A percentile compares a stretch with the other conserved stretches of the same genome.
Conservation (phyloP, 2,888 invertebrate genomes). For the Meiosimyza decipiens region DNA sequence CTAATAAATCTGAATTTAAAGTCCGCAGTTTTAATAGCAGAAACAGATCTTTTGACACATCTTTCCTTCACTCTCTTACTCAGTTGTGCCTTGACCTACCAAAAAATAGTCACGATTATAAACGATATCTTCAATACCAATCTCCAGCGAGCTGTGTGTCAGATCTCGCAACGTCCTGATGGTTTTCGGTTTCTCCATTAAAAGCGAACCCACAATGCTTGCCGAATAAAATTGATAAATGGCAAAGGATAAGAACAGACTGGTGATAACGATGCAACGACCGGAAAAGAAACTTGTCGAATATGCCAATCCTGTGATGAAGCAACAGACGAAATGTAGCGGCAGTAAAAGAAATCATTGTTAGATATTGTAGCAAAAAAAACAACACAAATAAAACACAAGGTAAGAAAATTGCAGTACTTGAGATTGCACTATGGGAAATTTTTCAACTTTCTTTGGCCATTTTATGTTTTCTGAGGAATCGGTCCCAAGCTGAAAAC, state of each 20-base stretch:
- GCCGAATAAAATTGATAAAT: conserved; percentile 79
- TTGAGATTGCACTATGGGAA: no score
- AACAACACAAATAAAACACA: conserved; percentile 15
- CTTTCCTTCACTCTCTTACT: no score
- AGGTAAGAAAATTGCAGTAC: background rate
- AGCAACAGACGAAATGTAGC: background rate
- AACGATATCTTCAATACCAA: conserved; percentile 74
- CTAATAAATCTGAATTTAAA: background rate
- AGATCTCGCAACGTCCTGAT: conserved; percentile 73
- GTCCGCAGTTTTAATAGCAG: background rate
- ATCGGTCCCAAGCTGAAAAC: no score
- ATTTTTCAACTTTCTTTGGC: no score
- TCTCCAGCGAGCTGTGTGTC: conserved; percentile 70
- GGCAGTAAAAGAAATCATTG: background rate
- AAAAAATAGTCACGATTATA: conserved; percentile 75
- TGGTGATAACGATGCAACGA: conserved; percentile 69
- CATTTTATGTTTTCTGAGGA: no score
- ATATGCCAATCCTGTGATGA: conserved; percentile 52
- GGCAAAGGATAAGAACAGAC: conserved; percentile 71
- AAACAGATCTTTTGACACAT: no score
- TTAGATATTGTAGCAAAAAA: conserved; percentile 13
- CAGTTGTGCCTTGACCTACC: conserved; percentile 62
- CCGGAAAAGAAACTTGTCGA: conserved; percentile 67
- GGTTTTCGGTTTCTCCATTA: conserved; percentile 72
- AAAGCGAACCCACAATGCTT: conserved; percentile 74